Percentiles rank a stretch among this genome's conserved stretches.
These are phyloP conservation scores for Erpetoichthys calabaricus DNA, from an alignment of 2,797 vertebrate genomes.

Conservation along the genomic window DNA sequence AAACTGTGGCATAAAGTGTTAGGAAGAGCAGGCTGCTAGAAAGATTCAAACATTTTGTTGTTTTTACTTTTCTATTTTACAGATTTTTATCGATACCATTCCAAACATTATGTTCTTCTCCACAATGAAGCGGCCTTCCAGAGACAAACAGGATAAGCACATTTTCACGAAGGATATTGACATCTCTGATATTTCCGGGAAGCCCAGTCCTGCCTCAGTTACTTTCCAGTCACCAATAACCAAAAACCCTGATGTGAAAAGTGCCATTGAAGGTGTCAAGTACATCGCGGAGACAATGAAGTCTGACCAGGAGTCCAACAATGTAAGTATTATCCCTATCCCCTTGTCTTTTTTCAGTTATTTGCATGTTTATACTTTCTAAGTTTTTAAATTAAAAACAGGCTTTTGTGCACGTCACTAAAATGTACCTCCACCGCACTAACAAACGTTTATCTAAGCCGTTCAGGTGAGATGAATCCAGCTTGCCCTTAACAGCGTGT, in stretches of 20 bases:
- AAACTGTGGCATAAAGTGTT: too few relatives aligned
- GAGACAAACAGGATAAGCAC: slow-evolving; percentile 62
- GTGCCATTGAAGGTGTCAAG: slow-evolving; percentile 79
- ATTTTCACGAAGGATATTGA: slow-evolving; percentile 74
- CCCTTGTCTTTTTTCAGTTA: too few relatives aligned
- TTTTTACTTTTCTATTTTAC: slow-evolving; percentile 19
- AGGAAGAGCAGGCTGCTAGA: too few relatives aligned
- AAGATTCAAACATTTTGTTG: neutral
- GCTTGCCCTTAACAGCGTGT: too few relatives aligned
- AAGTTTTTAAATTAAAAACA: too few relatives aligned
- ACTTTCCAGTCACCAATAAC: slow-evolving; percentile 71
- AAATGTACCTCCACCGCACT: too few relatives aligned
- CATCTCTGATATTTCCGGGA: slow-evolving; percentile 87
- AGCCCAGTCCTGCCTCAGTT: slow-evolving; percentile 49
- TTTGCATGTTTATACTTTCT: too few relatives aligned
- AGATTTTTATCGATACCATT: slow-evolving; percentile 85
- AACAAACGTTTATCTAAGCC: too few relatives aligned
- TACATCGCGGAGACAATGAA: slow-evolving; percentile 90
- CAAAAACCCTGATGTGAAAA: slow-evolving; percentile 81
- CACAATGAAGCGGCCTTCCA: slow-evolving; percentile 79
- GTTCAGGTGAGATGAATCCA: too few relatives aligned
- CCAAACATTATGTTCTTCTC: slow-evolving; percentile 90
- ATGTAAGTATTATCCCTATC: slow-evolving; percentile 44
- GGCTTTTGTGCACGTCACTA: too few relatives aligned
- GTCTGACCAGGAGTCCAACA: slow-evolving; percentile 79